Evolutionary conservation across 1,140 invertebrate species (phyloP), one percentile per base, ranked within the genome.

Genomic region (Glossosoma conforme): DNA sequence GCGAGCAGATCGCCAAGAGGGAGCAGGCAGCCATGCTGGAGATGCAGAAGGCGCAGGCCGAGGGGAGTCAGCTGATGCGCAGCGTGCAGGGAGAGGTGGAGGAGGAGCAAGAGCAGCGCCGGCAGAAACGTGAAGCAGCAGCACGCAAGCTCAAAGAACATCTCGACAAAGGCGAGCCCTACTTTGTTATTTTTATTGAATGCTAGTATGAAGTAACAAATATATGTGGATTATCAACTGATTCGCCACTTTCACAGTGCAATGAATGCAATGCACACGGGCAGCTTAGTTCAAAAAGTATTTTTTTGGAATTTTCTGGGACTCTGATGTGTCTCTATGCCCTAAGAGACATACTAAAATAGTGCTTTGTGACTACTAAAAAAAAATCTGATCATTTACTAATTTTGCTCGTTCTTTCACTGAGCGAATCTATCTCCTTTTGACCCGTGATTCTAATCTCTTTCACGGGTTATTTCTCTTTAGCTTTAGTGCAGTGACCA

Each of bases 11-110:
- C 28, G 48, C 62, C 20, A 64, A 69, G 3, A 69, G 70, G 18
- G 70, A 73, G 18, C 65, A 62, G 18, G 62, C 66, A 6, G 73
- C 68, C 66, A 61, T 83, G 28, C 64, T 83, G 54, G 78, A 84
- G 62, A n/a, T n/a, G 79, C 79, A 0, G 78, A 85, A 57, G 70
- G 72, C 8, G 81, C 79, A 28, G 77, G 82, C 55, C 58, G 84
- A 87, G 62, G 79, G 78, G 21, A 73, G 77, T 14, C 65, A 77
- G 22, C 72, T 80, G 33, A 84, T 82, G 58, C 68, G 72, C 46
- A 64, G 66, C 9, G 72, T 68, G 54, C 69, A 72, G 25, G 70
- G 68, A 4, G 68, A 72, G 63, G 67, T 69, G 56, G 66, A 70
- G 8, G 69, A 72, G 42, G 71, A 75, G 40, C 64, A 67, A 3